Evolutionary conservation across 2,888 invertebrate genomes (phyloP).

Genomic region (Quadroppia sp.): DNA sequence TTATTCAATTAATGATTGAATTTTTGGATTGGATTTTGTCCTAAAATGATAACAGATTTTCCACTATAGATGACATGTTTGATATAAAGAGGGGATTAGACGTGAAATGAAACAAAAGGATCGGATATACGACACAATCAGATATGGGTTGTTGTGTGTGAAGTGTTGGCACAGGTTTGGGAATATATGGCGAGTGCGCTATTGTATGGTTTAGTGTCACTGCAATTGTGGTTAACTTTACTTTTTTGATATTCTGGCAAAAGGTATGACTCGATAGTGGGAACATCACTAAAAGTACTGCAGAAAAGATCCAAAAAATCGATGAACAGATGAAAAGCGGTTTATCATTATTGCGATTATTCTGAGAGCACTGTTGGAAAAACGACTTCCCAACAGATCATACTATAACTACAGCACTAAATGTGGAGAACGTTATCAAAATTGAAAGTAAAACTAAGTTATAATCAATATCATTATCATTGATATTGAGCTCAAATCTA

Average conservation of each 20-base stretch:
- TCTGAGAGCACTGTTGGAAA: not conserved
- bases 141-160: not conserved
- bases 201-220: conserved; percentile 1
- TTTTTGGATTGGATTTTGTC: too few relatives aligned
- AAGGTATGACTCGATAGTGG: conserved; percentile 2
- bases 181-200: not conserved
- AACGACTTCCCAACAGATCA: not conserved
- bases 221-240: conserved; percentile 23
- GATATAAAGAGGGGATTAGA: too few relatives aligned
- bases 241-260: conserved; percentile 5
- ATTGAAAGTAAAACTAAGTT: too few relatives aligned
- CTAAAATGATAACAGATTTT: too few relatives aligned
- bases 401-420: not conserved
- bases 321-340: conserved; percentile 10
- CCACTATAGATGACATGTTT: too few relatives aligned
- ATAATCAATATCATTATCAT: too few relatives aligned
- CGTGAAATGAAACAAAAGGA: not conserved
- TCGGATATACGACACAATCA: not conserved
- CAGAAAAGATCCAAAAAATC: not conserved
- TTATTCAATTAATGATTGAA: too few relatives aligned
- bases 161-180: not conserved
- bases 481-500: too few relatives aligned
- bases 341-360: conserved; percentile 10
- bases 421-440: too few relatives aligned
- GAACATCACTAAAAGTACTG: not conserved